Evolutionary conservation across 2,888 invertebrate genomes (phyloP), one percentile per base, ranked within the genome.

Genomic region (Mesoligia furuncula): DNA sequence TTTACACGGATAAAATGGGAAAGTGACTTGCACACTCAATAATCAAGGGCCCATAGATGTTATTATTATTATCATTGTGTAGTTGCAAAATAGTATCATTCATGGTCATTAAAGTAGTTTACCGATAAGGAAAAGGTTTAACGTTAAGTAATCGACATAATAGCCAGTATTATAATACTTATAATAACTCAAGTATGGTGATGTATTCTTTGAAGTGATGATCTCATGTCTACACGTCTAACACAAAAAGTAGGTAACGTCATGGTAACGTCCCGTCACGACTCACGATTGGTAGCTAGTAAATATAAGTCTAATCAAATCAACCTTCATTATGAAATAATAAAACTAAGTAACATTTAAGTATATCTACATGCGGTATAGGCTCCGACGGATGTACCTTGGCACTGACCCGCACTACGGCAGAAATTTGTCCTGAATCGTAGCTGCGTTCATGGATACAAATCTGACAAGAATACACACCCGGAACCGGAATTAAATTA

Each of bases 161-260:
- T 57, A 42, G 67, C 3, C 45, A 61, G 51, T 54, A 45, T 45
- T 67, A 27, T 27, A 61, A 45, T 27, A 59, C 9, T 0, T 27
- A 48, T 74, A 31, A 48, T 74, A n/a, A 48, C 17, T 54, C 17
- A 39, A 62, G 17, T 57, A 64, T 15, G 9, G 8, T 67, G 31
- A 71, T 77, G 36, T 39, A 61, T 70, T 42, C 61, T 57, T 73
- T 42, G 48, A 65, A 62, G 36, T 71, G 66, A 79, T 83, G 83
- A 82, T 48, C 51, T 83, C 79, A 74, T 42, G 31, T 69, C 45
- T 62, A 27, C 39, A 51, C 8, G 6, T 45, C 20, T 57, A 20
- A 57, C 15, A 20, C 39, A 65, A 79, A 65, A 79, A 79, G n/a
- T 51, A 48, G 15, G 27, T 54, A 57, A 31, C 62, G 6, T 75